A percentile compares a stretch with the other conserved stretches of the same genome.
phyloP scores from a whole-genome alignment of 1,140 invertebrate genomes.

The Ctenoplectra terminalis region DNA sequence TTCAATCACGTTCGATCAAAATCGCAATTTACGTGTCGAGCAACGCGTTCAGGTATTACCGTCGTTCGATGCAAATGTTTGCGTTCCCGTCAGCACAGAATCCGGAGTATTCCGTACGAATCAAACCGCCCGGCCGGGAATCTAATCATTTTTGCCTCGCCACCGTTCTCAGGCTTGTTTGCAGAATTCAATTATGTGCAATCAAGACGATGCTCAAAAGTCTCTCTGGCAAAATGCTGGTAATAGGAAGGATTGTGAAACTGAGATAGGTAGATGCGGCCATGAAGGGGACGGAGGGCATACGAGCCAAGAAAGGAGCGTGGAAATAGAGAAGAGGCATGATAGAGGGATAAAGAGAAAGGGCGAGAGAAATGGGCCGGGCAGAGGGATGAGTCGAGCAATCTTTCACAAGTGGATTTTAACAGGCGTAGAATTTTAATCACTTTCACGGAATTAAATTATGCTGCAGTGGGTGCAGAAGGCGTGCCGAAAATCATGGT shows the following conservation, averaged over 20 bases:
- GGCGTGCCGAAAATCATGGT: background rate
- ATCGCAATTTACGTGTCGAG: slow-evolving; percentile 5
- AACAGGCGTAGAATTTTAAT: slow-evolving; percentile 56
- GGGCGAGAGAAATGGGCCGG: background rate
- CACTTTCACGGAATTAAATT: slow-evolving; percentile 26
- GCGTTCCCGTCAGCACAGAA: background rate
- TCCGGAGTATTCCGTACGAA: background rate
- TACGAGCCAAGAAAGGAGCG: background rate
- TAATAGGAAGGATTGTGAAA: slow-evolving; percentile 13
- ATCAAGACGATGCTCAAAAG: slow-evolving; percentile 37
- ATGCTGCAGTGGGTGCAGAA: background rate
- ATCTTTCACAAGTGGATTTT: slow-evolving; percentile 41
- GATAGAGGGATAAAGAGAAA: background rate
- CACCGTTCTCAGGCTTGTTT: slow-evolving; percentile 2
- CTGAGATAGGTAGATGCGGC: background rate
- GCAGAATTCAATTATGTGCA: slow-evolving; percentile 42
- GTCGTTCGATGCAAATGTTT: background rate
- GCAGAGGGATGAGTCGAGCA: background rate
- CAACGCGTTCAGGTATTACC: background rate
- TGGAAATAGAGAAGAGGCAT: background rate
- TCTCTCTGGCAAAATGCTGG: background rate
- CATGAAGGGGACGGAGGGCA: background rate
- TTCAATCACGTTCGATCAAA: background rate
- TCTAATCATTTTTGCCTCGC: slow-evolving; percentile 14
- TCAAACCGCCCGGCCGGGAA: background rate